phyloP scores from a whole-genome alignment of 1,140 invertebrate genomes.

The Diabrotica undecimpunctata region DNA sequence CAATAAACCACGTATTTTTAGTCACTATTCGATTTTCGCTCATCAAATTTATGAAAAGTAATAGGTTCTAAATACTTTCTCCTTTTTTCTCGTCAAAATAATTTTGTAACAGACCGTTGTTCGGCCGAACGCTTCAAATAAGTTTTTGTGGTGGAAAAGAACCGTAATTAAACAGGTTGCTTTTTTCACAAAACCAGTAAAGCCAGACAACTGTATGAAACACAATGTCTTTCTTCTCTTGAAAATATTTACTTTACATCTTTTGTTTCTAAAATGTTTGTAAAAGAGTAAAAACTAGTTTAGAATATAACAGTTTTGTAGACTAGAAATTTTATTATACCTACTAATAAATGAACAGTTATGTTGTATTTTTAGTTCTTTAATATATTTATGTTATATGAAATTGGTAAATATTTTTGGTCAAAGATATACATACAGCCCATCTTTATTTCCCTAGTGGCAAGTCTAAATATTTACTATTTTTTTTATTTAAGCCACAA shows the following conservation, averaged over 20 bases:
- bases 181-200: slow-evolving; percentile 21
- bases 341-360: neutral
- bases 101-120: neutral
- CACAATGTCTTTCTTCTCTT: neutral
- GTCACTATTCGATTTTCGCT: neutral
- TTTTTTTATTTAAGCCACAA: too few relatives aligned
- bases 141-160: slow-evolving; percentile 22
- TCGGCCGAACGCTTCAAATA: neutral
- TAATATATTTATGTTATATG: slow-evolving; percentile 6
- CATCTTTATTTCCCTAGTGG: too few relatives aligned
- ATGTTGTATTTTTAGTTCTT: neutral
- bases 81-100: neutral
- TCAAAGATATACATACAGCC: too few relatives aligned
- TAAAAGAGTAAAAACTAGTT: neutral
- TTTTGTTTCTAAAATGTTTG: neutral
- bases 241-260: slow-evolving; percentile 5
- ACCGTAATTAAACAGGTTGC: slow-evolving; percentile 18
- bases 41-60: neutral
- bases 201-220: slow-evolving; percentile 20
- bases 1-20: neutral
- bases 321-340: neutral
- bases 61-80: neutral
- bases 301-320: slow-evolving; percentile 4
- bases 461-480: too few relatives aligned
- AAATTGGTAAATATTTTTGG: too few relatives aligned